phyloP scores from a whole-genome alignment of 2,888 invertebrate species.

The Acronicta psi region DNA sequence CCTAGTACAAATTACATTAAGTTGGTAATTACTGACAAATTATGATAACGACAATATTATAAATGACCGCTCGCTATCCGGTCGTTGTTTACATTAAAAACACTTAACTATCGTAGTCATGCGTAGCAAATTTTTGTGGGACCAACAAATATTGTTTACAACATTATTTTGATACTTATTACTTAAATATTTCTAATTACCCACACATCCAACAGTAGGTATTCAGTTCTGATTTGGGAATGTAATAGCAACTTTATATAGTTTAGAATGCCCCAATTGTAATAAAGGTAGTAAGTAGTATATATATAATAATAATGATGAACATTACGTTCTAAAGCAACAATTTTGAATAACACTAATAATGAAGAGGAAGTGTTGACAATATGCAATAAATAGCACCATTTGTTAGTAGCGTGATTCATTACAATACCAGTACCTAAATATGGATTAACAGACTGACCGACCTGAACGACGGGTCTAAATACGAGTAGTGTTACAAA shows the following conservation, averaged over 20 bases:
- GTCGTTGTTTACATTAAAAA: constrained; percentile 35
- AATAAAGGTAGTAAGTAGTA: too few species aligned
- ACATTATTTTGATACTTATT: too few species aligned
- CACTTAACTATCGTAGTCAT: constrained; percentile 37
- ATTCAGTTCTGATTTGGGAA: constrained; percentile 69
- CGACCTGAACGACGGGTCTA: too few species aligned
- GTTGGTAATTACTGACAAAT: constrained; percentile 27
- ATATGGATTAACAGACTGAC: constrained; percentile 20
- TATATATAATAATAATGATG: constrained; percentile 32
- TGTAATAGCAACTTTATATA: constrained; percentile 70
- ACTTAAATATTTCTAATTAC: constrained; percentile 39
- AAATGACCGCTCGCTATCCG: constrained; percentile 26
- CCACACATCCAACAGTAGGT: constrained; percentile 40
- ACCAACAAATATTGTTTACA: constrained; percentile 30
- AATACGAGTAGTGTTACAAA: too few species aligned
- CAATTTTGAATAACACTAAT: constrained; percentile 34
- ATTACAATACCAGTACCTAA: constrained; percentile 35
- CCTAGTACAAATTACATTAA: constrained; percentile 22
- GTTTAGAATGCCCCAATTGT: constrained; percentile 46
- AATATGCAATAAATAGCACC: constrained; percentile 54
- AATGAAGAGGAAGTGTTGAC: constrained; percentile 38
- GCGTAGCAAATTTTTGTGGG: constrained; percentile 35
- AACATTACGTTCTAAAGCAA: constrained; percentile 24
- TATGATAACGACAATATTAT: constrained; percentile 15
- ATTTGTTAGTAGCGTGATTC: constrained; percentile 50